Evolutionary conservation across 2,888 invertebrate genomes (phyloP), one percentile per base, ranked within the genome.

Genomic region (Aphrophora alni): DNA sequence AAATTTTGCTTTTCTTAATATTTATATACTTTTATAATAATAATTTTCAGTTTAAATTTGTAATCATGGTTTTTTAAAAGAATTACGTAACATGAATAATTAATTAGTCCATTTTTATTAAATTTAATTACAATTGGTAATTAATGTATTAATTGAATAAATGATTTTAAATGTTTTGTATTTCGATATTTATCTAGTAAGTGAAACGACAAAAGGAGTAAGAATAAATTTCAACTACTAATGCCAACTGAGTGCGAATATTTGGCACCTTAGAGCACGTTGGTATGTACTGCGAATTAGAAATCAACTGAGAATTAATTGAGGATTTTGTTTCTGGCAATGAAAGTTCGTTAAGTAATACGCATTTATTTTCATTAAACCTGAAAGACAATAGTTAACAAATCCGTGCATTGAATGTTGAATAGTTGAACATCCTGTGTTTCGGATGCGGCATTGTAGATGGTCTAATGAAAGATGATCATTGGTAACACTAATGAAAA

Each of bases 351-450:
- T 59, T 59, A 59, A 59, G 59, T 21, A 59, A 59, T 59, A 59
- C 59, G 59, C 59, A 59, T 21, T 59, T 59, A 59, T 59, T 59
- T 59, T 59, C 59, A 59, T 59, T 59, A 59, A 59, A 59, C 21
- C 59, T n/a, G 3, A 59, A 59, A 59, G 59, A 59, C 59, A 59
- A 59, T 59, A 59, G 59, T 59, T 59, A 59, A 59, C 12, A 59
- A n/a, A n/a, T 21, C 21, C 59, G 59, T 59, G 59, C 21, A 2
- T 2, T 14, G 59, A n/a, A 59, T 59, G 21, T 59, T 59, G 21
- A 59, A 4, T 21, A 59, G 59, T 21, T 4, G n/a, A 5, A 59
- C 59, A 59, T 59, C 59, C 59, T 59, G 59, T 59, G 21, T 21
- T 59, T 44, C 44, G 17, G 44, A 44, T 44, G 44, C 44, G 44